Conservation (phyloP, 2,888 invertebrate genomes). For the Troglohyphantes excavatus region DNA sequence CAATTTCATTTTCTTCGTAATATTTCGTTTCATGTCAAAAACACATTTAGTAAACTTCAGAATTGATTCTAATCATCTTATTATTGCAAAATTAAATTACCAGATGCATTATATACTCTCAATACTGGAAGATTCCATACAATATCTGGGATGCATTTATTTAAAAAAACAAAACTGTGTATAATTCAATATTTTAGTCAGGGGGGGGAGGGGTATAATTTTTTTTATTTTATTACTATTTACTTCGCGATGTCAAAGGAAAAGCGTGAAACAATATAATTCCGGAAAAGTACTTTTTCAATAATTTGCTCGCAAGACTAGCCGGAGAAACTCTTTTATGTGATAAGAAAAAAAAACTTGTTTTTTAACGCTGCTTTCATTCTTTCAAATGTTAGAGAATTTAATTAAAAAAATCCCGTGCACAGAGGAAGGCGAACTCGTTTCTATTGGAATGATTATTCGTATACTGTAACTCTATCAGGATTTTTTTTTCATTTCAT, state of each 20-base stretch:
- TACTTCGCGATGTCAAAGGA: conserved; percentile 43
- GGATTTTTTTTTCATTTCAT: conserved; percentile 1
- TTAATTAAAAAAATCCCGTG: conserved; percentile 68
- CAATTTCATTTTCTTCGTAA: no score
- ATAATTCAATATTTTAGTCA: background rate
- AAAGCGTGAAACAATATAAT: conserved; percentile 72
- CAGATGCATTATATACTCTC: no score
- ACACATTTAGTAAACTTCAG: no score
- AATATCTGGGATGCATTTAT: no score
- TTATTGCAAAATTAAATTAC: no score
- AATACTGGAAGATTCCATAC: no score
- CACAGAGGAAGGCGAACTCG: conserved; percentile 24
- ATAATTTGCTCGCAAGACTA: conserved; percentile 55
- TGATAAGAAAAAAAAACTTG: conserved; percentile 39
- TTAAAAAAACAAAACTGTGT: background rate
- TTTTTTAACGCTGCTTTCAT: conserved; percentile 68
- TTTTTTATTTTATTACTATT: conserved; percentile 37
- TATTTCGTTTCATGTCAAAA: no score
- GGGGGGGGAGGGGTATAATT: background rate
- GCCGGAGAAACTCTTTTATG: conserved; percentile 67
- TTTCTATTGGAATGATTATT: conserved; percentile 72
- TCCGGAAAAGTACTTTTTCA: conserved; percentile 53
- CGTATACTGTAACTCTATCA: conserved; percentile 51
- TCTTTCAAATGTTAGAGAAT: conserved; percentile 71
- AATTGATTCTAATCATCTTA: no score